Percentiles rank a stretch among this genome's conserved stretches.
phyloP scores from a whole-genome alignment of 2,797 vertebrate species.

The Bucorvus abyssinicus region DNA sequence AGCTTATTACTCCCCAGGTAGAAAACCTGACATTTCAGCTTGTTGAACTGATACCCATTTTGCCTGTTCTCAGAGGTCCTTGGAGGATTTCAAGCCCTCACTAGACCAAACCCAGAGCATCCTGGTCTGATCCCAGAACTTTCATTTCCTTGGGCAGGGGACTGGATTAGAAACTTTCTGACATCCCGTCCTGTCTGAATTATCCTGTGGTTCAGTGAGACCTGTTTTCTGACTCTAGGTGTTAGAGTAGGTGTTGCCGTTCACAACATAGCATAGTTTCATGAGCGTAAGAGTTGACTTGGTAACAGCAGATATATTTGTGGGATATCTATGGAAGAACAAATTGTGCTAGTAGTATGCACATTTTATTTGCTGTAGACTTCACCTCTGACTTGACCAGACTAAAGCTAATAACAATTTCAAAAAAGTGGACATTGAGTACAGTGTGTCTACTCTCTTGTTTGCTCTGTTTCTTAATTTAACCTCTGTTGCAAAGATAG shows the following conservation, averaged over 20 bases:
- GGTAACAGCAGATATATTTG: not conserved
- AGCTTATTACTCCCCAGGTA: not conserved
- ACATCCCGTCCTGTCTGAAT: not conserved
- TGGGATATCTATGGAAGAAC: not conserved
- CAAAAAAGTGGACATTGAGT: not conserved
- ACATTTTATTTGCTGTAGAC: not conserved
- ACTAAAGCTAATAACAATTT: not conserved
- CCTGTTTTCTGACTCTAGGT: not conserved
- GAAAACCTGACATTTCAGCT: not conserved
- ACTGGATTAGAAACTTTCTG: not conserved
- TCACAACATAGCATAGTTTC: not conserved
- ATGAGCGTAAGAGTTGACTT: not conserved
- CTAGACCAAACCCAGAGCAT: not conserved
- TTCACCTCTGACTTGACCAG: not conserved
- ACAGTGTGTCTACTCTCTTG: not conserved
- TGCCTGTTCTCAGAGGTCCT: not conserved
- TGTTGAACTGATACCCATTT: not conserved
- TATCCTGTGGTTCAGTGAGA: not conserved
- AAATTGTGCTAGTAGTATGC: not conserved
- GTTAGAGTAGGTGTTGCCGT: not conserved
- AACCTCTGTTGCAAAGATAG: not conserved
- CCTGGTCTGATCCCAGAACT: not conserved
- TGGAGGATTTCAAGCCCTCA: not conserved
- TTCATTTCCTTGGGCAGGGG: not conserved
- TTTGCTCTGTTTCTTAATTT: not conserved